phyloP scores from a whole-genome alignment of 2,797 vertebrate genomes.

The Hylomyscus alleni region DNA sequence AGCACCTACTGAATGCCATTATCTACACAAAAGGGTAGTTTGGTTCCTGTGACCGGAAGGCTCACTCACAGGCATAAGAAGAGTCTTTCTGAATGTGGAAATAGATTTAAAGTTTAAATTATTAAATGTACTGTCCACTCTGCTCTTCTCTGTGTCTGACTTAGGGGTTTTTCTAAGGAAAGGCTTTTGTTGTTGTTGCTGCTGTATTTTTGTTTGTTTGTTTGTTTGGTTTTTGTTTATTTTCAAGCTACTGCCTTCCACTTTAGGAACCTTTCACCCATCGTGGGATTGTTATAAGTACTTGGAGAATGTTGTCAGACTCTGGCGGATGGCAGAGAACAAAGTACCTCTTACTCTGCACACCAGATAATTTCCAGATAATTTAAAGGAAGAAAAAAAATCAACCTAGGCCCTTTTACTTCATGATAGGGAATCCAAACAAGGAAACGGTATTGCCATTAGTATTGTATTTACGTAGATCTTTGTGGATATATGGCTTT shows the following conservation, averaged over 20 bases:
- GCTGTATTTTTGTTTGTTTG: neutral
- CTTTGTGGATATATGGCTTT: conserved; percentile 40
- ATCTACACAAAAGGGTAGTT: conserved; percentile 79
- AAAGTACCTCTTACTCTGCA: conserved; percentile 57
- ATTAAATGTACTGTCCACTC: conserved; percentile 81
- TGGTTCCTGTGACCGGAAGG: conserved; percentile 74
- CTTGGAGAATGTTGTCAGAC: conserved; percentile 43
- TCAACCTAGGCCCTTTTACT: neutral
- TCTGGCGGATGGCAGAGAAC: conserved; percentile 31
- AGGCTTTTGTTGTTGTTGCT: neutral
- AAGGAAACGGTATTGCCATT: neutral
- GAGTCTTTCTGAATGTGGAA: conserved; percentile 86
- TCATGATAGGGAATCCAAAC: neutral
- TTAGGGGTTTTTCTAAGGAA: neutral
- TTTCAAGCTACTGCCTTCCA: neutral
- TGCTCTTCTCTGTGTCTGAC: neutral
- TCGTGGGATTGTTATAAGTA: conserved; percentile 12
- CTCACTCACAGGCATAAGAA: conserved; percentile 67
- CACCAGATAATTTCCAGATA: neutral
- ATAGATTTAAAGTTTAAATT: conserved; percentile 84
- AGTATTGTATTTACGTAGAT: neutral
- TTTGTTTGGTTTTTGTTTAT: neutral
- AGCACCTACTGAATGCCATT: conserved; percentile 78
- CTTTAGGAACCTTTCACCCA: conserved; percentile 49
- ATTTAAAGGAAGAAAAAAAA: neutral